Evolutionary conservation across 2,113 vertebrate species (phyloP).

Genomic region (Scolopax mira): DNA sequence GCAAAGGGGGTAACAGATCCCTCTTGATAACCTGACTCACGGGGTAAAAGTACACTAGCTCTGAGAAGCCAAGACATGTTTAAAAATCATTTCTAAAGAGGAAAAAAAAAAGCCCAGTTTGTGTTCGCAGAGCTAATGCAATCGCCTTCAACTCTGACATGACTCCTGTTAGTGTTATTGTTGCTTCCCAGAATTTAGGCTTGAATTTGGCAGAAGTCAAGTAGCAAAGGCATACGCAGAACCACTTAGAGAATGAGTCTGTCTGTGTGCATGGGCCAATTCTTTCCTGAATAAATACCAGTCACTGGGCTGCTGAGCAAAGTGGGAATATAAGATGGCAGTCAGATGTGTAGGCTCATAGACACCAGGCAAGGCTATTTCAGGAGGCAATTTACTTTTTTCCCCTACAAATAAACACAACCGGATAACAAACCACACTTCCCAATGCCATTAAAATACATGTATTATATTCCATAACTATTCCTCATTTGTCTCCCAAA

Average conservation of each 20-base stretch:
- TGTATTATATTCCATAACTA: background rate
- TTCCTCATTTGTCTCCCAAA: background rate
- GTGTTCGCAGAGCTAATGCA: background rate
- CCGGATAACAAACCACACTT: background rate
- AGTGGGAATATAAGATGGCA: background rate
- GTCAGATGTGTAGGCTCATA: background rate
- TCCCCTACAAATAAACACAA: background rate
- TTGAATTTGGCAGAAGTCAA: background rate
- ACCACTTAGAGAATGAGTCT: conserved; percentile 4
- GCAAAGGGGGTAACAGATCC: background rate
- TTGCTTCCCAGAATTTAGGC: conserved; percentile 49
- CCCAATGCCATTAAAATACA: background rate
- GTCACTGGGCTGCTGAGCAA: background rate
- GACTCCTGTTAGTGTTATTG: conserved; percentile 28
- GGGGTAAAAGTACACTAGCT: background rate
- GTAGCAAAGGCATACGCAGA: conserved; percentile 7
- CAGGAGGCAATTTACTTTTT: background rate
- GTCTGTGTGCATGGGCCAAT: background rate
- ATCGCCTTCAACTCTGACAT: background rate
- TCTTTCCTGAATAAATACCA: conserved; percentile 9
- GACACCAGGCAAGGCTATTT: background rate
- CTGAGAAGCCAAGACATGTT: background rate
- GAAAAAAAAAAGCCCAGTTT: background rate
- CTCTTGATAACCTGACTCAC: background rate
- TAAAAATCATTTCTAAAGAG: conserved; percentile 13